These are phyloP conservation scores for Sebastes elongatus DNA, from an alignment of 2,797 vertebrate species.

Conservation along the genomic window DNA sequence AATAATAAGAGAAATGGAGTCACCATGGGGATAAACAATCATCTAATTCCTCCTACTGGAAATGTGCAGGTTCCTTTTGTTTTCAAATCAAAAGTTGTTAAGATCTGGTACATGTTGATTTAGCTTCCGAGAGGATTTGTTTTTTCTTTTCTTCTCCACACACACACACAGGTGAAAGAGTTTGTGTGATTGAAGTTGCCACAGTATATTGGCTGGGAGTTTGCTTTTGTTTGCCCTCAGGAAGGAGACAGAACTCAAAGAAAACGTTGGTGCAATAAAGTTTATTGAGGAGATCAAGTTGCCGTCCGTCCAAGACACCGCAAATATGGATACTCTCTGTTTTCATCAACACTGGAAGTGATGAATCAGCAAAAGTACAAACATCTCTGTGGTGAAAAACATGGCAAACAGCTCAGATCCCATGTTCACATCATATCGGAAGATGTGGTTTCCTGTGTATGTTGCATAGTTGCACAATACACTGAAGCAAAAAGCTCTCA, in stretches of 20 bases:
- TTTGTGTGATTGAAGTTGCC: constrained; percentile 39
- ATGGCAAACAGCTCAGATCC: background rate
- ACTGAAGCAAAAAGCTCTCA: background rate
- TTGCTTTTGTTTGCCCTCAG: constrained; percentile 22
- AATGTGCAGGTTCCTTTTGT: background rate
- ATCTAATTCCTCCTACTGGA: background rate
- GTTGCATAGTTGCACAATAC: background rate
- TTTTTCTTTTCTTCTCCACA: background rate
- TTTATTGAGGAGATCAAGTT: constrained; percentile 23
- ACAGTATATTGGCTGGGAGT: constrained; percentile 24
- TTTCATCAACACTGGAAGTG: background rate
- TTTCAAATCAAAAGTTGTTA: background rate
- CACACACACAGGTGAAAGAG: background rate
- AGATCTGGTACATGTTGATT: background rate
- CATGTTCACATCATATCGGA: background rate
- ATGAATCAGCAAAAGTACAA: background rate
- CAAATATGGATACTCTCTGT: background rate
- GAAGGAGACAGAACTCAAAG: constrained; percentile 9
- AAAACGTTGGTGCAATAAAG: background rate
- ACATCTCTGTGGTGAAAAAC: background rate
- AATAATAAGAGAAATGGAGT: background rate
- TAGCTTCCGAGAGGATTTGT: background rate
- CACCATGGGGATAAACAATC: background rate
- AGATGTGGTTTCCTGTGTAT: background rate
- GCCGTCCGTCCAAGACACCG: background rate